Evolutionary conservation across 2,797 vertebrate genomes (phyloP).

Genomic region (Pseudocheirus occidentalis): DNA sequence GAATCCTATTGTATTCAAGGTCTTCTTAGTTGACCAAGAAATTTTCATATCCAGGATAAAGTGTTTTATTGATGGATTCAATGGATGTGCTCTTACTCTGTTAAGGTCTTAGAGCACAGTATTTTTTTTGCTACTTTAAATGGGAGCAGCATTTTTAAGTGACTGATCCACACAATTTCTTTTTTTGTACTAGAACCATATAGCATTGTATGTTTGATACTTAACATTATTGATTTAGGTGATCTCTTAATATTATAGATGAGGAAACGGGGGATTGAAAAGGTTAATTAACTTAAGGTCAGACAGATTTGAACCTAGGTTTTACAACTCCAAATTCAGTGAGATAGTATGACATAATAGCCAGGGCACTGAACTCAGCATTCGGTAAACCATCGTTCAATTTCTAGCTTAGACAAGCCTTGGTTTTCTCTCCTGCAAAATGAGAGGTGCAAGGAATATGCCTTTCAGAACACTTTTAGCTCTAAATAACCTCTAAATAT

Average conservation of each 20-base stretch:
- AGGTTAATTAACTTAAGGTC: neutral
- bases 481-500: neutral
- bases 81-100: neutral
- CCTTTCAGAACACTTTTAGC: neutral
- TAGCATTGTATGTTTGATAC: neutral
- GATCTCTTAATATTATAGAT: neutral
- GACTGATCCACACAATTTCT: neutral
- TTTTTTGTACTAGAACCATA: neutral
- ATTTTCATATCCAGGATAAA: neutral
- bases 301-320: neutral
- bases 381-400: neutral
- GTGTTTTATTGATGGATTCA: neutral
- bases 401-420: neutral
- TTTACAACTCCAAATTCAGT: neutral
- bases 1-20: neutral
- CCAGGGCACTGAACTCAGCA: neutral
- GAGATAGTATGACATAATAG: neutral
- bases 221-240: neutral
- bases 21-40: neutral
- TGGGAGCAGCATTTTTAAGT: neutral
- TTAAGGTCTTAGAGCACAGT: neutral
- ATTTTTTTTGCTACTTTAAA: neutral
- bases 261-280: neutral
- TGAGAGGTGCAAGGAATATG: neutral
- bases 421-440: neutral